Percentiles rank a stretch among this genome's conserved stretches.
These are phyloP conservation scores for Venustaconcha ellipsiformis DNA, from an alignment of 1,140 invertebrate species.

Conservation along the genomic window DNA sequence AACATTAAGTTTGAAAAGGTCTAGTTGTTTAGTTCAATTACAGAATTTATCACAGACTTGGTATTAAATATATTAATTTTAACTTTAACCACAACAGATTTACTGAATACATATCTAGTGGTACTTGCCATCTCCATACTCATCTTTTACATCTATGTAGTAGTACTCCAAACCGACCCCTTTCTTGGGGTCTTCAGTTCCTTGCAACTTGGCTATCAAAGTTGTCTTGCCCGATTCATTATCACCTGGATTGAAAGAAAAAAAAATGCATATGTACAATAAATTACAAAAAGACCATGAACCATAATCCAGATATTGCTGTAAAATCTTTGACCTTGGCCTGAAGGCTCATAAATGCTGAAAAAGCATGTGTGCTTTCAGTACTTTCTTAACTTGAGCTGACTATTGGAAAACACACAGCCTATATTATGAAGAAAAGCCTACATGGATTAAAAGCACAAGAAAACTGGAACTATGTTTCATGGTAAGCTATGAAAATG, in stretches of 20 bases:
- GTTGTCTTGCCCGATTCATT: conserved; percentile 89
- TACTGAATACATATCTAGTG: too few species aligned
- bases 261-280: not conserved
- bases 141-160: conserved; percentile 98
- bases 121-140: conserved; percentile 93
- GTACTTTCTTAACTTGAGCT: not conserved
- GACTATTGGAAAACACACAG: not conserved
- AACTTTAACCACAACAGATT: too few species aligned
- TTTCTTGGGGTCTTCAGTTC: conserved; percentile 96
- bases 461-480: not conserved
- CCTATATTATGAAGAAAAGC: not conserved
- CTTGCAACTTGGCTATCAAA: conserved; percentile 83
- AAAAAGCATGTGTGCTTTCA: not conserved
- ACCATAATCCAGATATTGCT: too few species aligned
- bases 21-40: too few species aligned
- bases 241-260: conserved; percentile 69
- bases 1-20: too few species aligned
- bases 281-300: too few species aligned
- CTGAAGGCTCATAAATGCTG: not conserved
- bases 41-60: too few species aligned
- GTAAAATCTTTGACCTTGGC: too few species aligned
- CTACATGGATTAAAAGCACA: not conserved
- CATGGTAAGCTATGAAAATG: not conserved
- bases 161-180: conserved; percentile 98
- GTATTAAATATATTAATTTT: too few species aligned